phyloP scores from a whole-genome alignment of 2,113 vertebrate species.

The Laticauda laticaudata region DNA sequence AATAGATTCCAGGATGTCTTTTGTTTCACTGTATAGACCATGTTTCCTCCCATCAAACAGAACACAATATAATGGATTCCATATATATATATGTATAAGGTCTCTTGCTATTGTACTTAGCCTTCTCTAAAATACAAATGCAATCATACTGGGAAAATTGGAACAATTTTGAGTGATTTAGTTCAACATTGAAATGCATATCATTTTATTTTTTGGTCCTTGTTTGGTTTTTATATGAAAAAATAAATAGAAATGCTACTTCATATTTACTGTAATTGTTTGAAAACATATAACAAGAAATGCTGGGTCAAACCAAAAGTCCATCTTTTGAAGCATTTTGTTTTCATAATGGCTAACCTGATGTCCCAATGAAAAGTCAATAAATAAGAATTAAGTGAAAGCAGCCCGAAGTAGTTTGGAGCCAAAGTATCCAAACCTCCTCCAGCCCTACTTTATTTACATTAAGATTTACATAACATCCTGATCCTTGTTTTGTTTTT shows the following conservation, averaged over 20 bases:
- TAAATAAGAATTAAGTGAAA: neutral
- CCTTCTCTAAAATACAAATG: neutral
- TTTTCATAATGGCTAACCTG: neutral
- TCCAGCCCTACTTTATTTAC: neutral
- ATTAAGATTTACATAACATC: neutral
- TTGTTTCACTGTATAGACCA: constrained; percentile 71
- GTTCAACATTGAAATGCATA: neutral
- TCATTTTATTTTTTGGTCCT: neutral
- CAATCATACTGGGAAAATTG: neutral
- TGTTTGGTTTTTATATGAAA: neutral
- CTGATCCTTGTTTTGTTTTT: neutral
- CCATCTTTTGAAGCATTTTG: neutral
- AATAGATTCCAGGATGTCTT: constrained; percentile 78
- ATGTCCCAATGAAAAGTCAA: neutral
- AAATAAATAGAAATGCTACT: neutral
- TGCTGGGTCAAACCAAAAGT: neutral
- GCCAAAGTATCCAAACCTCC: neutral
- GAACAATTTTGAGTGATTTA: neutral
- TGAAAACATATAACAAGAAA: neutral
- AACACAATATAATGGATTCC: constrained; percentile 71
- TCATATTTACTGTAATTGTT: neutral
- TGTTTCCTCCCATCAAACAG: constrained; percentile 72
- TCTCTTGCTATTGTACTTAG: no score
- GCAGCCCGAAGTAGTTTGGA: neutral
- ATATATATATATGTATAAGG: constrained; percentile 40